Evolutionary conservation across 1,140 invertebrate species (phyloP).

Genomic region (Hetaerina americana): DNA sequence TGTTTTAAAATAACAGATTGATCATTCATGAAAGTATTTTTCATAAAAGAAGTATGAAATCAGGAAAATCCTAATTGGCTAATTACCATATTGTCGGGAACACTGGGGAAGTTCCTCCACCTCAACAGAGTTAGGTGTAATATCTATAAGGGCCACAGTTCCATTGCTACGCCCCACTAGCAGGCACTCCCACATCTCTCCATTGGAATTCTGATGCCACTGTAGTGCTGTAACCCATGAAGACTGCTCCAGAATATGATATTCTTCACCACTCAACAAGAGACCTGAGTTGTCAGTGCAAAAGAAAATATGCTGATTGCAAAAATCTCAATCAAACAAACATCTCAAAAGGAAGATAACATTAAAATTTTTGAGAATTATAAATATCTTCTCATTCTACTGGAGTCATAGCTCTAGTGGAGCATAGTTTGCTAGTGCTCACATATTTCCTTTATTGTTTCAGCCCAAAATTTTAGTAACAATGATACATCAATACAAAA

Average conservation of each 20-base stretch:
- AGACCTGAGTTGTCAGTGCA: not conserved
- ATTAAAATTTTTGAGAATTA: not conserved
- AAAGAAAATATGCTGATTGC: no score
- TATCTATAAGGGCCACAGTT: constrained; percentile 24
- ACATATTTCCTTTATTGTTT: no score
- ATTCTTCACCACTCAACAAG: constrained; percentile 17
- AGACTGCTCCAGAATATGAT: constrained; percentile 29
- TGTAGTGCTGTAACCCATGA: constrained; percentile 36
- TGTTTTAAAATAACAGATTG: no score
- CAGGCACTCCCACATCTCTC: constrained; percentile 30
- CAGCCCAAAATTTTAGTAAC: no score
- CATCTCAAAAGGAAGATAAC: not conserved
- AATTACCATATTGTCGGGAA: constrained; percentile 29
- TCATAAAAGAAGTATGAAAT: no score
- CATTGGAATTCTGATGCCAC: constrained; percentile 30
- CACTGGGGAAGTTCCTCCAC: constrained; percentile 33
- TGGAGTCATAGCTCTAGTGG: no score
- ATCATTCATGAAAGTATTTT: no score
- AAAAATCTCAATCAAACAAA: no score
- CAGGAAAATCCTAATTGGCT: not conserved
- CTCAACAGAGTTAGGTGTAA: constrained; percentile 18
- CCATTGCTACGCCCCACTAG: constrained; percentile 42
- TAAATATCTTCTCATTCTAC: no score
- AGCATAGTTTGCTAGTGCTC: no score
- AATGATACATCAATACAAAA: no score